A percentile compares a stretch with the other conserved stretches of the same genome.
These are phyloP conservation scores for Formica exsecta DNA, from an alignment of 1,140 invertebrate species.

Conservation along the genomic window DNA sequence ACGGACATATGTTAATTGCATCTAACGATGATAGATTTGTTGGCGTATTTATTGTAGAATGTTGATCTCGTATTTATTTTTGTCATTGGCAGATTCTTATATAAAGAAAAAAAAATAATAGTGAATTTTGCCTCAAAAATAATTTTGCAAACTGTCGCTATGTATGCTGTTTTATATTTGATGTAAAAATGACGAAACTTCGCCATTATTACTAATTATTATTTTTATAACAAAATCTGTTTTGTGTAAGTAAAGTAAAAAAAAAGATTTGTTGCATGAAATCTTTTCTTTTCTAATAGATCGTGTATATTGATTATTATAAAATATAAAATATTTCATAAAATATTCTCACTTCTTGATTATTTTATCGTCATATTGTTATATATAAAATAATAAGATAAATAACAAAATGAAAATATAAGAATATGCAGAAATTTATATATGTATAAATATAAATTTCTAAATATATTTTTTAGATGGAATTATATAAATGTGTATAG, in stretches of 20 bases:
- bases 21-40: background rate
- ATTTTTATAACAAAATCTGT: background rate
- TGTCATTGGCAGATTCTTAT: background rate
- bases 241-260: background rate
- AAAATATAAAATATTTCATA: too few species aligned
- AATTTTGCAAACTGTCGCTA: background rate
- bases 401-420: too few species aligned
- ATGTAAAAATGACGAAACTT: background rate
- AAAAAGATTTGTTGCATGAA: background rate
- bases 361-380: too few species aligned
- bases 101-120: too few species aligned
- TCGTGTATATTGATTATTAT: too few species aligned
- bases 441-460: background rate
- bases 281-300: too few species aligned
- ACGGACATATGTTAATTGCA: conserved; percentile 7
- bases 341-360: too few species aligned
- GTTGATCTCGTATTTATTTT: conserved; percentile 12
- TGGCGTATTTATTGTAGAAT: background rate
- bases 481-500: background rate
- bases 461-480: background rate
- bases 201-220: background rate
- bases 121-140: too few species aligned
- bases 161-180: background rate
- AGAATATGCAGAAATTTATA: background rate
- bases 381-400: too few species aligned